A percentile compares a stretch with the other conserved stretches of the same genome.
Evolutionary conservation across 2,113 vertebrate species (phyloP).

Genomic region (Festucalex cinctus): DNA sequence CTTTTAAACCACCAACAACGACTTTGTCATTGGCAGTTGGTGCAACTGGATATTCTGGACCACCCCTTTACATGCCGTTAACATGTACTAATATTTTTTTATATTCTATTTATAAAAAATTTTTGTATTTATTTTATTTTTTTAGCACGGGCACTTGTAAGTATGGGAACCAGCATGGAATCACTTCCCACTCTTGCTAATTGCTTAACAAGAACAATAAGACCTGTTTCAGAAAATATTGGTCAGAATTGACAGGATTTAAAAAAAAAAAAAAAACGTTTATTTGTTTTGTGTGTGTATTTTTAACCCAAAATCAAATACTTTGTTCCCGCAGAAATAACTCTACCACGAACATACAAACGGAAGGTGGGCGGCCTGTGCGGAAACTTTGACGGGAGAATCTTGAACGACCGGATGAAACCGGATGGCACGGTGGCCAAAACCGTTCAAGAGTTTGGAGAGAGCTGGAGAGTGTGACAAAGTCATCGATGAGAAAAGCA

Average conservation of each 20-base stretch:
- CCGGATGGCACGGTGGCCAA: slow-evolving; percentile 66
- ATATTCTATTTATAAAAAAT: too few species aligned
- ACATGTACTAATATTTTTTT: too few species aligned
- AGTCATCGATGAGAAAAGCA: neutral
- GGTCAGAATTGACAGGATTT: too few species aligned
- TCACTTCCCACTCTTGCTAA: too few species aligned
- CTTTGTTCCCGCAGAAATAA: slow-evolving; percentile 66
- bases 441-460: slow-evolving; percentile 66
- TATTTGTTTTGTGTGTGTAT: neutral
- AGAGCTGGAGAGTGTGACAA: slow-evolving; percentile 76
- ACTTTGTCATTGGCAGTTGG: neutral
- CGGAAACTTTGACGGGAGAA: slow-evolving; percentile 76
- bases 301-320: neutral
- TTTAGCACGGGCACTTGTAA: too few species aligned
- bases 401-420: slow-evolving; percentile 70
- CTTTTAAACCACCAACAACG: neutral
- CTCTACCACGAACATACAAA: slow-evolving; percentile 69
- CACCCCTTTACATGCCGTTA: too few species aligned
- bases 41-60: too few species aligned
- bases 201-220: too few species aligned
- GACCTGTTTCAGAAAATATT: too few species aligned
- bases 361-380: slow-evolving; percentile 76
- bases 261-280: too few species aligned
- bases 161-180: too few species aligned
- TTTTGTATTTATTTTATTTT: too few species aligned